Percentiles rank a stretch among this genome's conserved stretches.
phyloP scores from a whole-genome alignment of 2,113 vertebrate species.

The Prolemur simus region DNA sequence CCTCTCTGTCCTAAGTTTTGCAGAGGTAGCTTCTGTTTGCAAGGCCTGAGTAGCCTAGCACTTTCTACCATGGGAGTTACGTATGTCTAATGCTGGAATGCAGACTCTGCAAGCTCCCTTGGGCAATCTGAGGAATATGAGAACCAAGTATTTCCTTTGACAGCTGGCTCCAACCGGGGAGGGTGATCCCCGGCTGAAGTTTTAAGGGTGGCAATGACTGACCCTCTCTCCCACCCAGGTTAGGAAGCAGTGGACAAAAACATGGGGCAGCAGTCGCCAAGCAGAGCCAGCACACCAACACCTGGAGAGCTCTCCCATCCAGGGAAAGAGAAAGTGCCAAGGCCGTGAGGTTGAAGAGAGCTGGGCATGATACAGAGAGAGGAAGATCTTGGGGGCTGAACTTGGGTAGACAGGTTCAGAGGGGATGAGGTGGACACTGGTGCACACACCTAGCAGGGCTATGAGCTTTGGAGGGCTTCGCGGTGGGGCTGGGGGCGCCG shows the following conservation, averaged over 20 bases:
- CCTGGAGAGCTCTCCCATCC: fast-evolving
- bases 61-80: background rate
- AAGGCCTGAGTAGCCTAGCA: background rate
- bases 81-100: background rate
- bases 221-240: background rate
- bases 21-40: too few species aligned
- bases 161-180: background rate
- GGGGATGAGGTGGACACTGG: fast-evolving
- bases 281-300: fast-evolving
- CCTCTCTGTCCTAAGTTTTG: background rate
- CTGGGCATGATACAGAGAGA: fast-evolving
- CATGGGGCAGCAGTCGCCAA: background rate
- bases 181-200: background rate
- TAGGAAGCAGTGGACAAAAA: background rate
- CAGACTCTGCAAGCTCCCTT: background rate
- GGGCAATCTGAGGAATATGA: background rate
- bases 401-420: background rate
- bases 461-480: background rate
- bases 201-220: fast-evolving
- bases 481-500: background rate
- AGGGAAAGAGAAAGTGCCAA: background rate
- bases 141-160: background rate
- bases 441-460: too few species aligned
- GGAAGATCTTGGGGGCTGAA: fast-evolving
- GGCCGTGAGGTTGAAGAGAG: background rate